phyloP scores from a whole-genome alignment of 2,888 invertebrate species.

The Parnassius orleans region DNA sequence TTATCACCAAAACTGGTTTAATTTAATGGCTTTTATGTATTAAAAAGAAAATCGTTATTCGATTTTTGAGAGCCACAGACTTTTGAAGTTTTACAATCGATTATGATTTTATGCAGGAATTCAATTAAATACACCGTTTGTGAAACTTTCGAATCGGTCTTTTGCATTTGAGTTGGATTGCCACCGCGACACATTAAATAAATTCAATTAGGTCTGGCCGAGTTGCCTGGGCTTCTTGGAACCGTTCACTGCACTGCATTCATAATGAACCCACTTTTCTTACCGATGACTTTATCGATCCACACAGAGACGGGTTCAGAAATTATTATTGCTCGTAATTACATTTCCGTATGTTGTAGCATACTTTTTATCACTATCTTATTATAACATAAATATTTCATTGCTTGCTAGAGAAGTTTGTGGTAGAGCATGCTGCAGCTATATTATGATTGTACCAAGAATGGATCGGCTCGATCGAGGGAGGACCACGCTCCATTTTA shows the following conservation, averaged over 20 bases:
- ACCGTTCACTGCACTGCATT: slow-evolving; percentile 38
- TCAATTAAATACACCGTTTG: slow-evolving; percentile 29
- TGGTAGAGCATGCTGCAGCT: too few species aligned
- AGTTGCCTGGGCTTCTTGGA: slow-evolving; percentile 47
- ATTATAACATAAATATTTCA: too few species aligned
- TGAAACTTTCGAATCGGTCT: slow-evolving; percentile 31
- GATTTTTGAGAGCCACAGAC: not conserved
- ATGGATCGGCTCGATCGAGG: too few species aligned
- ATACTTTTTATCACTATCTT: too few species aligned
- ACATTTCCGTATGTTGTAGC: too few species aligned
- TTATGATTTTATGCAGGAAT: slow-evolving; percentile 2
- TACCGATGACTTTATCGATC: slow-evolving; percentile 65
- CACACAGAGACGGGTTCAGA: slow-evolving; percentile 50
- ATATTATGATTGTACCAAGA: too few species aligned
- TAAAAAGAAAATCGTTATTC: slow-evolving; percentile 31
- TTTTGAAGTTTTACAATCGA: slow-evolving; percentile 2
- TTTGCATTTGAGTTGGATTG: slow-evolving; percentile 13
- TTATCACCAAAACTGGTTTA: too few species aligned
- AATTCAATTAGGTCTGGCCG: slow-evolving; percentile 56
- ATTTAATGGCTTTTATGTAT: too few species aligned
- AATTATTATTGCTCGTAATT: not conserved
- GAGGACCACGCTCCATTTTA: too few species aligned
- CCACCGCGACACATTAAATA: slow-evolving; percentile 36
- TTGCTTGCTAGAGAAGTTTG: too few species aligned
- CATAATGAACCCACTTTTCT: slow-evolving; percentile 66